A percentile compares a stretch with the other conserved stretches of the same genome.
These are phyloP conservation scores for Globodera ellingtonae DNA, from an alignment of 1,140 invertebrate species.

Conservation along the genomic window DNA sequence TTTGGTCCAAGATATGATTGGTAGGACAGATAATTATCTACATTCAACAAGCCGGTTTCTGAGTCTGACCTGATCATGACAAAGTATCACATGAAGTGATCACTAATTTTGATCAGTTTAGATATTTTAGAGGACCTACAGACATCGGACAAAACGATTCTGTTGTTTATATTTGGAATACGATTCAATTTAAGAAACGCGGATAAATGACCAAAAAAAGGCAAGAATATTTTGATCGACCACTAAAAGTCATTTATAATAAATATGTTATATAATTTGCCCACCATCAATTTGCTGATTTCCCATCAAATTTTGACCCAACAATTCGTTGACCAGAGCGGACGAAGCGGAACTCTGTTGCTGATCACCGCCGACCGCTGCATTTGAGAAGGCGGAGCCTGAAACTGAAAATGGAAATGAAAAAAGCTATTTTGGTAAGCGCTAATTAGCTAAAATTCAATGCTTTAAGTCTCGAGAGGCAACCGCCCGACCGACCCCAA, in stretches of 20 bases:
- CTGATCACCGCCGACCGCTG: not conserved
- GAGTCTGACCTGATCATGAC: no score
- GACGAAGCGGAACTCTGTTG: conserved; percentile 1
- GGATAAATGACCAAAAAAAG: no score
- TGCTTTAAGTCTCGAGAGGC: not conserved
- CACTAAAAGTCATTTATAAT: not conserved
- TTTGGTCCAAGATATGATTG: no score
- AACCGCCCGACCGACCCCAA: no score
- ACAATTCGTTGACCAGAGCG: conserved; percentile 19
- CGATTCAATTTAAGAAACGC: not conserved
- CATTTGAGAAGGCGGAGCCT: conserved; percentile 9
- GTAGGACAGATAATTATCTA: no score
- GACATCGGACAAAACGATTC: no score
- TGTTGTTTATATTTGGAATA: no score
- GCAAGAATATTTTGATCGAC: no score
- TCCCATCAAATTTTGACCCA: conserved; percentile 23
- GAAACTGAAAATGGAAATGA: conserved; percentile 12
- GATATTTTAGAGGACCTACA: no score
- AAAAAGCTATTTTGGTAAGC: not conserved
- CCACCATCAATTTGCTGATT: conserved; percentile 12
- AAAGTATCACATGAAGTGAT: no score
- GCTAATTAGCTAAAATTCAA: not conserved
- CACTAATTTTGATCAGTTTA: no score
- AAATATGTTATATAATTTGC: not conserved
- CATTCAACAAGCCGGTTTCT: no score